A percentile compares a stretch with the other conserved stretches of the same genome.
These are phyloP conservation scores for Pseudorasbora parva DNA, from an alignment of 2,113 vertebrate genomes.

Conservation along the genomic window DNA sequence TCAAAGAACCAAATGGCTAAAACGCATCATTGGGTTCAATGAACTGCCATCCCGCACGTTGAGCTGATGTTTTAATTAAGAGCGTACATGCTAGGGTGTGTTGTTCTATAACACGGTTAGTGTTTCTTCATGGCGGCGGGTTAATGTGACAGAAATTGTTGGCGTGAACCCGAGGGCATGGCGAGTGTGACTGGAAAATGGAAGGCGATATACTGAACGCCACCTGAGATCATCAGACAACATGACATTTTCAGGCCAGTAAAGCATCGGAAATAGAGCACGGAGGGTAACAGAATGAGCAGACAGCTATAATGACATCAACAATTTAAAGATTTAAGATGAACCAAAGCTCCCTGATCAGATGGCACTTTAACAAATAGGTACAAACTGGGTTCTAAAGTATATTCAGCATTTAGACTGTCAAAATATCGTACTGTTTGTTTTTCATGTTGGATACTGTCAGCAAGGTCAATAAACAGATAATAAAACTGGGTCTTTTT, in stretches of 20 bases:
- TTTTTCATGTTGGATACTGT: no score
- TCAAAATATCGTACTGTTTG: no score
- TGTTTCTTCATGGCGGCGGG: conserved; percentile 5
- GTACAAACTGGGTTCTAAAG: neutral
- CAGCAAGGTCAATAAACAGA: no score
- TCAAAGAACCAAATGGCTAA: conserved; percentile 41
- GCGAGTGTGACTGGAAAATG: conserved; percentile 7
- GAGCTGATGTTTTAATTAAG: conserved; percentile 39
- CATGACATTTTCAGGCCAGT: neutral
- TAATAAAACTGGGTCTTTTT: no score
- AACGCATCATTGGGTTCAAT: conserved; percentile 35
- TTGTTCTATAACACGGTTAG: neutral
- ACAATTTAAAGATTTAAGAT: neutral
- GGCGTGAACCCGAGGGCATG: conserved; percentile 1
- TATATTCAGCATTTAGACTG: no score
- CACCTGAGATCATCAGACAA: neutral
- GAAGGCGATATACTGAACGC: no score
- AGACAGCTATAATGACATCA: neutral
- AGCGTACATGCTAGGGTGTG: neutral
- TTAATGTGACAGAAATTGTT: conserved; percentile 27
- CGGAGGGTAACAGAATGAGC: neutral
- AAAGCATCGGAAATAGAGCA: neutral
- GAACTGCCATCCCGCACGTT: neutral
- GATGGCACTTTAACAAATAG: neutral
- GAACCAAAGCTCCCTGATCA: neutral